Evolutionary conservation across 2,113 vertebrate genomes (phyloP), one percentile per base, ranked within the genome.

Genomic region (Polypterus bichir): DNA sequence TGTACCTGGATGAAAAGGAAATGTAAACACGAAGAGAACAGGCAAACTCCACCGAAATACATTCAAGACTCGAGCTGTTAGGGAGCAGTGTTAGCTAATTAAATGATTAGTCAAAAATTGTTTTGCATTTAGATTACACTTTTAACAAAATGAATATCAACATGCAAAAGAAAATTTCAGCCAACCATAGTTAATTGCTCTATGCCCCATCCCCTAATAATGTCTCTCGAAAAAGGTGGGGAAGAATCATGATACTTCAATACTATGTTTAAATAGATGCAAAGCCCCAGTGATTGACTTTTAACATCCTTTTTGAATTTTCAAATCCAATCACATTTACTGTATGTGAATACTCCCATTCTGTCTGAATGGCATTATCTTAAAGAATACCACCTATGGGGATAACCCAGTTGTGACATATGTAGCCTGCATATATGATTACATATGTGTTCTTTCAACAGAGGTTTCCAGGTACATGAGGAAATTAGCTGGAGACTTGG

Each of bases 331-430:
- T 57, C 66, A 52, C 68, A 74, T 71, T 76, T 77, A 80, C 81
- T 81, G 80, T 79, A 77, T 76, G 76, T 72, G 76, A 82, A 80
- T 80, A 80, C 79, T 84, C 78, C 82, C 73, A 76, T 79, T 75
- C 70, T 71, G 76, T 69, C 64, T 58, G 69, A 74, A 72, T 79
- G 79, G 82, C 74, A 64, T 78, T 77, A 80, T 79, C 78, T 82
- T 78, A 84, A 80, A 81, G 79, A 79, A 79, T 81, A 82, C 82
- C 80, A 79, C 81, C 79, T 79, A 75, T 77, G 80, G 80, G 79
- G 82, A 82, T 80, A 81, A 77, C 77, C 79, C 51, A 72, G 65
- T 74, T 72, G 72, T 79, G 80, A 84, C 79, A 79, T 73, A 75
- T 68, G 67, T 79, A 74, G 69, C 74, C 70, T 62, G 70, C 69